Evolutionary conservation across 2,797 vertebrate species (phyloP).

Genomic region (Moxostoma hubbsi): DNA sequence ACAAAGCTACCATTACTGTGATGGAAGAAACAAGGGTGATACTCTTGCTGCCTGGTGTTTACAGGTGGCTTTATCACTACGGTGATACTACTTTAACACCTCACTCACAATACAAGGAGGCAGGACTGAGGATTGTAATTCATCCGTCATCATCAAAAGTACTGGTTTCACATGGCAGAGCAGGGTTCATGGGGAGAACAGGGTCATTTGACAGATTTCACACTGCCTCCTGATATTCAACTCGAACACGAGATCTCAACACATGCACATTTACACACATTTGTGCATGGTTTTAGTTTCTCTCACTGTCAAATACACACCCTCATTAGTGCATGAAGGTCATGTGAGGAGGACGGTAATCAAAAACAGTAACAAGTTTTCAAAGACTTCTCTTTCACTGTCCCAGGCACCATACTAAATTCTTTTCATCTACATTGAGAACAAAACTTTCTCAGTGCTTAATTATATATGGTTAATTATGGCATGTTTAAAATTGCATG

Average conservation of each 20-base stretch:
- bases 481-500: not conserved
- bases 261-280: constrained; percentile 32
- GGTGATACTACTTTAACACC: constrained; percentile 16
- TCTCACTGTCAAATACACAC: constrained; percentile 29
- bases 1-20: constrained; percentile 15
- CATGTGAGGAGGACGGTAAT: constrained; percentile 13
- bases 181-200: constrained; percentile 43
- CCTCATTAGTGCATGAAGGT: constrained; percentile 7
- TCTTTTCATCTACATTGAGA: not conserved
- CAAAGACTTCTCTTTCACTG: not conserved
- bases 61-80: constrained; percentile 14
- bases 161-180: constrained; percentile 65
- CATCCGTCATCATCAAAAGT: constrained; percentile 70
- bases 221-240: constrained; percentile 76
- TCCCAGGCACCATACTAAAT: not conserved
- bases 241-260: constrained; percentile 68
- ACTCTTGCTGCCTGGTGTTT: not conserved
- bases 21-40: constrained; percentile 8
- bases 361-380: not conserved
- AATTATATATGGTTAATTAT: not conserved
- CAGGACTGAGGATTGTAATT: constrained; percentile 72
- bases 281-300: constrained; percentile 34
- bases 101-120: constrained; percentile 53
- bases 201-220: constrained; percentile 72
- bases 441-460: constrained; percentile 3